Percentiles rank a stretch among this genome's conserved stretches.
These are phyloP conservation scores for Tenebrosternarchus preto DNA, from an alignment of 2,113 vertebrate genomes.

Conservation along the genomic window DNA sequence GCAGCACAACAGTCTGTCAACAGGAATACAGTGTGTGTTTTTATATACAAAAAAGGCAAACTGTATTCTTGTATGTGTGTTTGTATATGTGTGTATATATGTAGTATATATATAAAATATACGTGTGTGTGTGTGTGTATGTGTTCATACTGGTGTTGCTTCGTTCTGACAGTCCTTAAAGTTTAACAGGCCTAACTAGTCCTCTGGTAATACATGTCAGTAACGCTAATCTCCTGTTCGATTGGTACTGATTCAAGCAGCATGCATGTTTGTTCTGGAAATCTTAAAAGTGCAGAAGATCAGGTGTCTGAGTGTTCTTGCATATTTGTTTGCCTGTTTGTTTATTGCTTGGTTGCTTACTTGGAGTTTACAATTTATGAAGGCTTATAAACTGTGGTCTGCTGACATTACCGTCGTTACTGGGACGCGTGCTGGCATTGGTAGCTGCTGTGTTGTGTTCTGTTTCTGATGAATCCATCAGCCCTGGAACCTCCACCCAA, in stretches of 20 bases:
- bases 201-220: neutral
- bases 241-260: neutral
- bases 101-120: neutral
- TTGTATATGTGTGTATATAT: neutral
- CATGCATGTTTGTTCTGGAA: neutral
- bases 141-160: neutral
- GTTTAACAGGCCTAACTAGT: neutral
- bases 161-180: neutral
- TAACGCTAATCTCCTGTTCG: no score
- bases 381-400: no score
- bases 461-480: no score
- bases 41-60: no score
- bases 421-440: no score
- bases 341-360: neutral
- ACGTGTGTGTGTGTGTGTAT: neutral
- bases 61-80: neutral
- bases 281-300: no score
- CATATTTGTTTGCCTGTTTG: neutral
- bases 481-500: no score
- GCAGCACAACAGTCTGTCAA: constrained; percentile 77
- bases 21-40: constrained; percentile 54
- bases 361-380: no score
- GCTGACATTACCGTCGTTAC: no score
- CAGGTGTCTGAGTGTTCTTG: no score
- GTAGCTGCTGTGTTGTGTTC: no score